Base-by-base conservation (phyloP, 1,140 invertebrate genomes). In the Calosoma granatense region DNA sequence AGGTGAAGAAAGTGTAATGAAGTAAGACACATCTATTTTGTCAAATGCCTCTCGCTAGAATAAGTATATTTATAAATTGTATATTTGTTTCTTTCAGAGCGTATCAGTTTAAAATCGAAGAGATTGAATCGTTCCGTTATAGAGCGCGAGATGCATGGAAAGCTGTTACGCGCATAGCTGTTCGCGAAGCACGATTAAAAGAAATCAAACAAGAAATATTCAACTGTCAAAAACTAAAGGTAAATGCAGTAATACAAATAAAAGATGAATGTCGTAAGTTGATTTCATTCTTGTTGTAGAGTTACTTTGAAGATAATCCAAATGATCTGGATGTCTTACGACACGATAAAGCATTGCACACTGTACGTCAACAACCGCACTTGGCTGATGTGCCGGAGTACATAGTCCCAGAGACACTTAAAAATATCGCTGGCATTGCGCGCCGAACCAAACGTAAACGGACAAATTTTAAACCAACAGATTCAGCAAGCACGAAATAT, bases 161-260 rank as follows among this genome's bases (percentile, higher is more conserved):
- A 65, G 90, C 93, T 1, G 90, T 96, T 0, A 98, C 95, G 0
- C 83, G 86, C 66, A 88, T 93, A 59, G 94, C 93, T 0, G 86
- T 99, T 0, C 77, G 90, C 54, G 93, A 98, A 72, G 93, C 94
- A 0, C 78, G 97, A 55, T 76, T 98, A 4, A 93, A 93, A 67
- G 97, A 99, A 81, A 97, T 99, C 51, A 93, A 93, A 74, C 80
- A 84, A 56, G 95, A 99, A 77, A 83, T 99, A 36, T 76, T 98
- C 26, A 94, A 91, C 67, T 96, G 92, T 57, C 80, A 93, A 69
- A 94, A 95, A 75, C 73, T 98, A 3, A 93, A 97, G 79, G 87
- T 86, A 67, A 47, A 9, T 19, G 11, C 6, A 14, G 2, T 21
- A 21, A 21, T 53, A 21, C 9, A 12, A n/a, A n/a, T 53, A 53